These are phyloP conservation scores for Oscheius sp. DNA, from an alignment of 2,888 invertebrate species.

Conservation along the genomic window DNA sequence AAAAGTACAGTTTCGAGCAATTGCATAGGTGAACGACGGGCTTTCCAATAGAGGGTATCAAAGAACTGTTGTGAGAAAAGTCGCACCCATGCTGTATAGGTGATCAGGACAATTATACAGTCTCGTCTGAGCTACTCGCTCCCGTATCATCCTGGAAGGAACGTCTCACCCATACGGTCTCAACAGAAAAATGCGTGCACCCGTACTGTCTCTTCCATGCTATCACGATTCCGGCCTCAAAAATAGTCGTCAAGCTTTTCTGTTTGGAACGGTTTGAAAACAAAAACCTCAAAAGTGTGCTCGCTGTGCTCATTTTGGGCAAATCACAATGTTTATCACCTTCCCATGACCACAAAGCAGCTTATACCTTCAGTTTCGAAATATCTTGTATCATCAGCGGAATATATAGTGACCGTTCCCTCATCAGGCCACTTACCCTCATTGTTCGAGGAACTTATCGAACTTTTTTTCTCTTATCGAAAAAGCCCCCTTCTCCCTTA, in stretches of 20 bases:
- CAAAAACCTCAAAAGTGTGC: not conserved
- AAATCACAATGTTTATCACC: not conserved
- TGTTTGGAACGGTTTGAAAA: too few species aligned
- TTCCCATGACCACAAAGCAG: too few species aligned
- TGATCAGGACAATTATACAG: too few species aligned
- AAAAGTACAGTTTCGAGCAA: not conserved
- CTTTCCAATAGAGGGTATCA: not conserved
- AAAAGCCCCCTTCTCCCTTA: not conserved
- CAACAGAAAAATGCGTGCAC: too few species aligned
- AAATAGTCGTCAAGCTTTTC: not conserved
- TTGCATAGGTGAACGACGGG: not conserved
- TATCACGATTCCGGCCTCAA: not conserved
- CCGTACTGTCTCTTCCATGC: too few species aligned
- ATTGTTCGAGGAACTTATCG: not conserved
- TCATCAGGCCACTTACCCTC: not conserved
- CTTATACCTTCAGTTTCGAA: too few species aligned
- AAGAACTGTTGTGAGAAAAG: too few species aligned
- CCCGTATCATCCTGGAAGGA: too few species aligned
- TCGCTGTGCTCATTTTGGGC: not conserved
- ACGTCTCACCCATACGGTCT: too few species aligned
- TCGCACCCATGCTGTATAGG: too few species aligned
- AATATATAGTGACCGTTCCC: not conserved
- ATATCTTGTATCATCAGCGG: too few species aligned
- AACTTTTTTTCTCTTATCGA: not conserved
- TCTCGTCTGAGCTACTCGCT: too few species aligned